phyloP scores from a whole-genome alignment of 2,888 invertebrate species.

The Sphaerophoria taeniata region DNA sequence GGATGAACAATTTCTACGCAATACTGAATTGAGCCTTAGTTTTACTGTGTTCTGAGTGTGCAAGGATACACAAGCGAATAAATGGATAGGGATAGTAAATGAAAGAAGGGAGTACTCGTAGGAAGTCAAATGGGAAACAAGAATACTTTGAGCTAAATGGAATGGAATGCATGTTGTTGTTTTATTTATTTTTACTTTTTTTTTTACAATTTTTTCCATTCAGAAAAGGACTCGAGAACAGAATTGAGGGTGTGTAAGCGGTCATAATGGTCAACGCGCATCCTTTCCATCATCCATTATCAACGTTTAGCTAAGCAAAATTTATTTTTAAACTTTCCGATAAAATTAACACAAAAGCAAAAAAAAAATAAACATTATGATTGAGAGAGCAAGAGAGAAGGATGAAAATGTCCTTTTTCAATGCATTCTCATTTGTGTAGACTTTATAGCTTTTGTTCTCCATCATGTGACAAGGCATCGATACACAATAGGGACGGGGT shows the following conservation, averaged over 20 bases:
- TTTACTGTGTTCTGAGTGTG: background rate
- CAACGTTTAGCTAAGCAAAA: constrained; percentile 53
- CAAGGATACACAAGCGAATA: background rate
- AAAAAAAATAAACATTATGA: background rate
- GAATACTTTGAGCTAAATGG: constrained; percentile 59
- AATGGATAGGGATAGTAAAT: background rate
- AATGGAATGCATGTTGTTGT: constrained; percentile 59
- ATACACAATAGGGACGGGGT: background rate
- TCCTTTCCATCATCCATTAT: constrained; percentile 63
- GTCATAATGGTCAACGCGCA: constrained; percentile 67
- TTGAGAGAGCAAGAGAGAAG: background rate
- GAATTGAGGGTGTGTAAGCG: constrained; percentile 35
- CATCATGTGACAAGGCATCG: background rate
- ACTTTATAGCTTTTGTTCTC: constrained; percentile 1
- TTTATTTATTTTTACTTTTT: background rate
- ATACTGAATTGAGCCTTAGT: constrained; percentile 10
- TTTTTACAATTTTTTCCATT: constrained; percentile 17
- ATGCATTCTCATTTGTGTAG: constrained; percentile 52
- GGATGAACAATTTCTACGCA: constrained; percentile 44
- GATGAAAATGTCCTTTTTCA: constrained; percentile 41
- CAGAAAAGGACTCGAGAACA: constrained; percentile 24
- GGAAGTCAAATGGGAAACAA: too few species aligned
- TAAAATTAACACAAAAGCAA: constrained; percentile 28
- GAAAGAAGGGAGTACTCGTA: background rate
- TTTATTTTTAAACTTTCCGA: constrained; percentile 64